phyloP scores from a whole-genome alignment of 2,888 invertebrate species.

The Synanthedon tipuliformis region DNA sequence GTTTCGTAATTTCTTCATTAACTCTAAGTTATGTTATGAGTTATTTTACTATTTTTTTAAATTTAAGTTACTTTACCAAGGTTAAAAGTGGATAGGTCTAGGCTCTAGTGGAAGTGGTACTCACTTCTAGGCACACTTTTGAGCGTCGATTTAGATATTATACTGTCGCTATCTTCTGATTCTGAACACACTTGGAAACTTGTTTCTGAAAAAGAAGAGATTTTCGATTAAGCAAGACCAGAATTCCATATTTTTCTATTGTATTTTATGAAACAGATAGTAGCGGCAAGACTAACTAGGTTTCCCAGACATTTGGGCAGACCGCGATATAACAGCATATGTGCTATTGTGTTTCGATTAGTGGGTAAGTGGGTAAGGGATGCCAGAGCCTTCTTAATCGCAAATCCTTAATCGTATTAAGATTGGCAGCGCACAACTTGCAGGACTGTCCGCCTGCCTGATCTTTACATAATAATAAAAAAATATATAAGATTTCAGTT shows the following conservation, averaged over 20 bases:
- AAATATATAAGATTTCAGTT: no score
- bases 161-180: slow-evolving; percentile 64
- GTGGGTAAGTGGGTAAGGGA: no score
- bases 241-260: not conserved
- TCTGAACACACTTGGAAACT: slow-evolving; percentile 66
- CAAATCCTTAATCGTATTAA: no score
- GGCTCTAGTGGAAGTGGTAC: no score
- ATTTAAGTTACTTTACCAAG: not conserved
- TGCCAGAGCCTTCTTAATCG: no score
- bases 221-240: not conserved
- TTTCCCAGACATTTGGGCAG: no score
- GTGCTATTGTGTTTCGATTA: no score
- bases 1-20: not conserved
- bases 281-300: no score
- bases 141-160: slow-evolving; percentile 62
- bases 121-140: slow-evolving; percentile 62
- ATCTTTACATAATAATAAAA: no score
- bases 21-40: not conserved
- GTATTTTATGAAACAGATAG: not conserved
- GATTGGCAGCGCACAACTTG: no score
- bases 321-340: no score
- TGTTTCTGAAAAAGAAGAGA: slow-evolving; percentile 47
- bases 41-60: not conserved
- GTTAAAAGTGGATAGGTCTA: slow-evolving; percentile 1
- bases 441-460: no score